Evolutionary conservation across 2,113 vertebrate genomes (phyloP).

Genomic region (Spea bombifrons): DNA sequence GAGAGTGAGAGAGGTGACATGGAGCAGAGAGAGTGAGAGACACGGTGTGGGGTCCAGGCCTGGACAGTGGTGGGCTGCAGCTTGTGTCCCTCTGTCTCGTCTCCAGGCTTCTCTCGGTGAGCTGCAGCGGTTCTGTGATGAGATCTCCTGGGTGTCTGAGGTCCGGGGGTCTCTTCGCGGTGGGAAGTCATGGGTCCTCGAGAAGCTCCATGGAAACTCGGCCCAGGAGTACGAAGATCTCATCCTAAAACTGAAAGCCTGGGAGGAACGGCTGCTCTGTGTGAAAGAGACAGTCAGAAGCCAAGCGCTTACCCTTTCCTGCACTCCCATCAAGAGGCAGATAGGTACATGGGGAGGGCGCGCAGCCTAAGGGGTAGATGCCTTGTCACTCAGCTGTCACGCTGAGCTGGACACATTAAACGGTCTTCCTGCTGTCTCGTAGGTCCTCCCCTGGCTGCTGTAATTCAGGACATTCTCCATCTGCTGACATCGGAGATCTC

Average conservation of each 20-base stretch:
- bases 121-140: not conserved
- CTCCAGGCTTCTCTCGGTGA: constrained; percentile 7
- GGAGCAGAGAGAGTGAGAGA: not conserved
- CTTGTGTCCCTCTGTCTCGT: not conserved
- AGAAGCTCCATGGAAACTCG: not conserved
- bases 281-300: not conserved
- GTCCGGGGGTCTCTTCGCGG: not conserved
- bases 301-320: not conserved
- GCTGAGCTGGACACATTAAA: too few relatives aligned
- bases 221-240: constrained; percentile 20
- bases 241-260: constrained; percentile 27
- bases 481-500: constrained; percentile 23
- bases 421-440: not conserved
- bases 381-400: not conserved
- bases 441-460: not conserved
- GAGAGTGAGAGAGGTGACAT: not conserved
- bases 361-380: not conserved
- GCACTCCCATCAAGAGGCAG: not conserved
- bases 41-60: not conserved
- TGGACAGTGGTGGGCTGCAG: not conserved
- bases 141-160: constrained; percentile 8
- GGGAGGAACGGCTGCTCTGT: not conserved
- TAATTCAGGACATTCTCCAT: constrained; percentile 13
- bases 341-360: constrained; percentile 7
- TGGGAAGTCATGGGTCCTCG: not conserved